Percentiles rank a stretch among this genome's conserved stretches.
These are phyloP conservation scores for Rhyzopertha dominica DNA, from an alignment of 1,140 invertebrate genomes.

Conservation along the genomic window DNA sequence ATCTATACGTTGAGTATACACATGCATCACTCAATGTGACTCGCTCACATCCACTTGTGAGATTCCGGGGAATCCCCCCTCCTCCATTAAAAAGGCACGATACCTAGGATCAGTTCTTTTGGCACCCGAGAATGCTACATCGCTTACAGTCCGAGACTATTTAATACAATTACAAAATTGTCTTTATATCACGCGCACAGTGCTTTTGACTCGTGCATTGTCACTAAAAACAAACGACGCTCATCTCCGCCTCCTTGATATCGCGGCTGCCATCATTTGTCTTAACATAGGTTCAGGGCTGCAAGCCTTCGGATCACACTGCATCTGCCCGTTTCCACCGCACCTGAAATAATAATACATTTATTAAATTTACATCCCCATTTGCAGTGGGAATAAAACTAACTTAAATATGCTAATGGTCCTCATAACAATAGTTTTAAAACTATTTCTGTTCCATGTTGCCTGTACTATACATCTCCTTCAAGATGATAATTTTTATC, in stretches of 20 bases:
- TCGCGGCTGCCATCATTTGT: constrained; percentile 78
- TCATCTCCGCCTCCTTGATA: constrained; percentile 69
- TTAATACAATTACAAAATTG: constrained; percentile 35
- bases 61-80: constrained; percentile 12
- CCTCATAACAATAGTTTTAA: too few relatives aligned
- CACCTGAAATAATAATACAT: constrained; percentile 59
- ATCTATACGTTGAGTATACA: constrained; percentile 26
- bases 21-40: constrained; percentile 22
- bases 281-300: constrained; percentile 81
- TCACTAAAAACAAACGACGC: constrained; percentile 41
- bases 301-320: constrained; percentile 84
- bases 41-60: constrained; percentile 11
- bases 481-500: too few relatives aligned
- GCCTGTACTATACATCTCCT: too few relatives aligned
- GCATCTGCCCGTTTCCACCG: constrained; percentile 84
- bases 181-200: constrained; percentile 37
- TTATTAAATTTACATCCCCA: not conserved
- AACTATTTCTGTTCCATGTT: too few relatives aligned
- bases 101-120: constrained; percentile 41
- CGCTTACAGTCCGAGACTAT: constrained; percentile 31
- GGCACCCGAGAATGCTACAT: constrained; percentile 45
- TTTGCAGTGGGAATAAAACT: too few relatives aligned
- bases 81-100: constrained; percentile 38
- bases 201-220: constrained; percentile 31
- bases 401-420: too few relatives aligned